Evolutionary conservation across 2,113 vertebrate genomes (phyloP).

Genomic region (Anguilla japonica): DNA sequence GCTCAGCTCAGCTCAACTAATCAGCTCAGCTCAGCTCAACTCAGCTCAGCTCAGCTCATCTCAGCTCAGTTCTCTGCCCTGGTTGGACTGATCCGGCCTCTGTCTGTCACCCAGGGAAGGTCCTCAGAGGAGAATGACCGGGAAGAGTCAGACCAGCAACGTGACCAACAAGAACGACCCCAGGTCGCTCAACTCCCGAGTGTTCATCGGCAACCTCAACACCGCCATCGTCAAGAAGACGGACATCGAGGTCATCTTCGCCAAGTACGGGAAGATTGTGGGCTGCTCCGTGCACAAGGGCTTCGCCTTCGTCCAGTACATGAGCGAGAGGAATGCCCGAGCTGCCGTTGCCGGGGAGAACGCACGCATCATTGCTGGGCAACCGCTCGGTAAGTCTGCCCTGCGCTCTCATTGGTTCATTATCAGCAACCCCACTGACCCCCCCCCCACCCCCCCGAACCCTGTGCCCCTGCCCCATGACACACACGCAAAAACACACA

Average conservation of each 20-base stretch:
- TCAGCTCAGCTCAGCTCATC: too few relatives aligned
- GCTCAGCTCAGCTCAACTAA: too few relatives aligned
- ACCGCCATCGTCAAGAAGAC: constrained; percentile 92
- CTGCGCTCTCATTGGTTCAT: background rate
- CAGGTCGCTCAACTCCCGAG: constrained; percentile 92
- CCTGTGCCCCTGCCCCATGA: too few relatives aligned
- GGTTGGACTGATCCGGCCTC: background rate
- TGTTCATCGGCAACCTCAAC: constrained; percentile 96
- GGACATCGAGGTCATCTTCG: constrained; percentile 93
- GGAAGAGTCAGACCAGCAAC: constrained; percentile 96
- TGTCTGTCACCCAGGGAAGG: constrained; percentile 27
- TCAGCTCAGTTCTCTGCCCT: too few relatives aligned
- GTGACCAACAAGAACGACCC: constrained; percentile 98
- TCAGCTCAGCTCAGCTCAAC: too few relatives aligned
- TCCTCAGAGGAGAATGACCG: constrained; percentile 81
- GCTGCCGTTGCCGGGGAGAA: constrained; percentile 87
- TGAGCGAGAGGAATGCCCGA: constrained; percentile 87
- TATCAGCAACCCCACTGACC: background rate
- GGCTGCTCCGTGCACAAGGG: constrained; percentile 97
- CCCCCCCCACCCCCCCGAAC: too few relatives aligned
- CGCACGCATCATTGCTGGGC: constrained; percentile 86
- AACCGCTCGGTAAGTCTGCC: constrained; percentile 82
- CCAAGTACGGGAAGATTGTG: constrained; percentile 95
- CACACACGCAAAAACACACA: too few relatives aligned
- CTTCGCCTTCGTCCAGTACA: constrained; percentile 93